Conservation (phyloP, 2,888 invertebrate genomes). For the Thereva unica region DNA sequence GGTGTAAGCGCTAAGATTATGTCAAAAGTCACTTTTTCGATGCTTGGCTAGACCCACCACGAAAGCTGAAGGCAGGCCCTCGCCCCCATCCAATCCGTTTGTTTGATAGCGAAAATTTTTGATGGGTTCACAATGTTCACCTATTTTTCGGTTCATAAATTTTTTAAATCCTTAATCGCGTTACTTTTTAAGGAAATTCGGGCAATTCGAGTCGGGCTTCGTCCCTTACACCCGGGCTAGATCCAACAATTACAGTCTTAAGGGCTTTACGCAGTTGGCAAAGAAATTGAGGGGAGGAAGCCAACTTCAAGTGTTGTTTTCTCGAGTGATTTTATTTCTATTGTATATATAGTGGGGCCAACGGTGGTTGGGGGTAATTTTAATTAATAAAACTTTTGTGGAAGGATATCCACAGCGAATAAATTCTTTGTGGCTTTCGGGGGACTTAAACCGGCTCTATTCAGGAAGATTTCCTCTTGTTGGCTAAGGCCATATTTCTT, state of each 20-base stretch:
- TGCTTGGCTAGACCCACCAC: background rate
- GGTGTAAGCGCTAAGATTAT: constrained; percentile 15
- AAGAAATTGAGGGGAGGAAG: constrained; percentile 20
- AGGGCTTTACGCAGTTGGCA: constrained; percentile 37
- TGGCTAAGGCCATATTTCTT: no score
- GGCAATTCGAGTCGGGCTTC: constrained; percentile 12
- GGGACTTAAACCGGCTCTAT: no score
- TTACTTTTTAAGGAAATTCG: constrained; percentile 23
- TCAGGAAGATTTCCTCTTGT: no score
- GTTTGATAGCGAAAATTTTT: constrained; percentile 1
- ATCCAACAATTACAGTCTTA: constrained; percentile 39
- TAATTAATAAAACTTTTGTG: constrained; percentile 41
- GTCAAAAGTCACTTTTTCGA: background rate
- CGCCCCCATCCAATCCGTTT: no score
- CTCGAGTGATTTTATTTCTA: background rate
- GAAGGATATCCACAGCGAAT: constrained; percentile 12
- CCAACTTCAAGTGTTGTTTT: background rate
- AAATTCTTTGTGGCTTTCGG: constrained; percentile 15
- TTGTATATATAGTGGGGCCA: no score
- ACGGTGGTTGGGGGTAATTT: constrained; percentile 29
- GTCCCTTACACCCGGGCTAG: background rate
- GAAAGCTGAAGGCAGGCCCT: no score
- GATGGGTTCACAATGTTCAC: constrained; percentile 39
- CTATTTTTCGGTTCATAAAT: constrained; percentile 42
- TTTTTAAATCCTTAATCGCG: constrained; percentile 40